A percentile compares a stretch with the other conserved stretches of the same genome.
Conservation (phyloP, 2,888 invertebrate species). For the Sinohyriopsis cumingii region DNA sequence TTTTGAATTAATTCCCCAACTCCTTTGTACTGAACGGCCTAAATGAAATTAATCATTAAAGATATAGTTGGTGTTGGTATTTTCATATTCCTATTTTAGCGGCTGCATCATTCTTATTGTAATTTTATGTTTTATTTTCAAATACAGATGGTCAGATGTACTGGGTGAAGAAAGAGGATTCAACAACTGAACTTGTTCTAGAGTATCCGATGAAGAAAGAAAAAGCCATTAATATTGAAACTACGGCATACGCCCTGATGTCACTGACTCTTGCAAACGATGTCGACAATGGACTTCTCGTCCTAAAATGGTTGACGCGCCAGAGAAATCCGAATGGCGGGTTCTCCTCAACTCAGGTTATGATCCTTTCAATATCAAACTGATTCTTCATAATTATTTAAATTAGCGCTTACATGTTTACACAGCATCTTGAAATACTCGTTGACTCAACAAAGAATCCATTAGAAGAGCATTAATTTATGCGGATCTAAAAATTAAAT, state of each 20-base stretch:
- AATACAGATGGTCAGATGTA: slow-evolving; percentile 53
- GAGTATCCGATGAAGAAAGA: slow-evolving; percentile 31
- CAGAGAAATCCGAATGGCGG: slow-evolving; percentile 68
- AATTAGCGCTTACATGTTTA: too few relatives aligned
- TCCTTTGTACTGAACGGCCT: too few relatives aligned
- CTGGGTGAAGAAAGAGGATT: slow-evolving; percentile 47
- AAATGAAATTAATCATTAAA: too few relatives aligned
- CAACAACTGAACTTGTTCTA: slow-evolving; percentile 9
- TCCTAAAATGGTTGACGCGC: slow-evolving; percentile 66
- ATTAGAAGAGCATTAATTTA: too few relatives aligned
- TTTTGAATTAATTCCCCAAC: too few relatives aligned
- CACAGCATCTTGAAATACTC: neutral
- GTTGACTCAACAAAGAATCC: neutral
- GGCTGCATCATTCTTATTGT: too few relatives aligned
- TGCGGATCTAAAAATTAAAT: too few relatives aligned
- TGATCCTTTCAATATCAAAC: neutral
- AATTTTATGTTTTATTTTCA: neutral
- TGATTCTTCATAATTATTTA: too few relatives aligned
- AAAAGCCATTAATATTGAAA: slow-evolving; percentile 63
- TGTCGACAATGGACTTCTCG: slow-evolving; percentile 47
- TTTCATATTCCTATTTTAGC: too few relatives aligned
- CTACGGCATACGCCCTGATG: slow-evolving; percentile 68
- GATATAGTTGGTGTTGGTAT: too few relatives aligned
- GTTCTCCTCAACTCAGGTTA: slow-evolving; percentile 71
- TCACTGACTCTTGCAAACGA: slow-evolving; percentile 40